Evolutionary conservation across 2,797 vertebrate species (phyloP), one percentile per base, ranked within the genome.

Genomic region (Paedocypris micromegethes): DNA sequence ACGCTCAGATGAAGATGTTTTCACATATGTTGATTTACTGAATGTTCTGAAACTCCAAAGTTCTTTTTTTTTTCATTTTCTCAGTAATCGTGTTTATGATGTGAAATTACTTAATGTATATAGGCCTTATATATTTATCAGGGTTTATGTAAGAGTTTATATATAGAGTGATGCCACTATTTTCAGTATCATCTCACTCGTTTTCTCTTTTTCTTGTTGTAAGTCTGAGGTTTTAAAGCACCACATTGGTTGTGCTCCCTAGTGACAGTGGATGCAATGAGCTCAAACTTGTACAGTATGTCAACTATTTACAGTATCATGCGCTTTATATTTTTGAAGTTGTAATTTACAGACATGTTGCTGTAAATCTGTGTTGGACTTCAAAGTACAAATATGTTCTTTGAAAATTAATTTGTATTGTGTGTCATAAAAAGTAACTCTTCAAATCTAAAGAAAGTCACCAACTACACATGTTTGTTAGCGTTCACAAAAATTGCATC

Each of bases 51-150:
- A 55, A 56, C 56, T 9, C 3, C 51, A 46, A 48, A 41, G 8
- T 44, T 44, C 3, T 23, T 48, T 49, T 42, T 41, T 45, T 9
- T 6, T 6, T 9, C 41, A 9, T 61, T 43, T 54, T 6, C 6
- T 9, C 41, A 6, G 54, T 43, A 47, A 5, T 69, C 9, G 47
- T 61, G 58, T 68, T 53, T 51, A 3, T 67, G 47, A 48, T 39
- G 44, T 47, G 4, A 56, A 5, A n/a, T 23, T 23, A 6, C 5
- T 46, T 68, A 1, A 52, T 62, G 42, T 61, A 61, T 68, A 61
- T 54, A 61, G 50, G 44, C 39, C 9, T 54, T 68, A 54, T 48
- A 68, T 68, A 51, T 40, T n/a, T 44, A 37, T 56, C 3, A 47
- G 6, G 53, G n/a, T 3, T 38, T 42, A 6, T 62, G 5, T 37